Base-by-base conservation (phyloP, 2,797 vertebrate species). In the Anas georgica region DNA sequence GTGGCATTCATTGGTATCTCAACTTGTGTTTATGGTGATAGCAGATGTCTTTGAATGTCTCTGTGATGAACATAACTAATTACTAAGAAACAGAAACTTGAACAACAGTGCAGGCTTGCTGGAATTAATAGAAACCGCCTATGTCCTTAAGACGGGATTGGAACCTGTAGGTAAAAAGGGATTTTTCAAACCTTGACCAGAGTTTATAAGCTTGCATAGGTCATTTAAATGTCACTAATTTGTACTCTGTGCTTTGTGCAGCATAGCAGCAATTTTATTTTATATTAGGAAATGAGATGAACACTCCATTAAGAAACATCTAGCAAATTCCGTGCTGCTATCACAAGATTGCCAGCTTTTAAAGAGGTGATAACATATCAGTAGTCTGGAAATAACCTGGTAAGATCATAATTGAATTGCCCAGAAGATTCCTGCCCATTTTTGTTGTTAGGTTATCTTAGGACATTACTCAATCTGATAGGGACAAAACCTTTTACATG, bases 401-500 rank as follows among this genome's bases (percentile, higher is more conserved):
- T 85, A 86, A 74, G 39, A 83, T 87, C n/a, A 68, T 83, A 83
- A 94, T 17, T 63, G 18, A 83, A 69, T 91, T 93, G 13, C 7
- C 58, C 43, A 66, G 82, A 92, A 80, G 21, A 83, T 52, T 88
- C 58, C 16, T 92, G 29, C 70, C 31, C 37, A 88, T 6, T 48
- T 90, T 91, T 74, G 33, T 58, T 91, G 58, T 85, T 62, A 52
- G n/a, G 12, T 78, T 92, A 62, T 94, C 28, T 75, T 81, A 75
- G 50, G 66, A 75, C 54, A 56, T 77, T 74, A 76, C 17, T 79
- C 23, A 62, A 2, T 75, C 85, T 78, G 28, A 75, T 60, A 75
- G 41, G 33, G 48, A 73, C 10, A 80, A 93, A 91, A 81, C 21
- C 12, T 93, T 87, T 52, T 86, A 43, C 3, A 0, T 85, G n/a